Percentiles rank a stretch among this genome's conserved stretches.
These are phyloP conservation scores for Tromatobia lineatoria DNA, from an alignment of 2,888 invertebrate genomes.

Conservation along the genomic window DNA sequence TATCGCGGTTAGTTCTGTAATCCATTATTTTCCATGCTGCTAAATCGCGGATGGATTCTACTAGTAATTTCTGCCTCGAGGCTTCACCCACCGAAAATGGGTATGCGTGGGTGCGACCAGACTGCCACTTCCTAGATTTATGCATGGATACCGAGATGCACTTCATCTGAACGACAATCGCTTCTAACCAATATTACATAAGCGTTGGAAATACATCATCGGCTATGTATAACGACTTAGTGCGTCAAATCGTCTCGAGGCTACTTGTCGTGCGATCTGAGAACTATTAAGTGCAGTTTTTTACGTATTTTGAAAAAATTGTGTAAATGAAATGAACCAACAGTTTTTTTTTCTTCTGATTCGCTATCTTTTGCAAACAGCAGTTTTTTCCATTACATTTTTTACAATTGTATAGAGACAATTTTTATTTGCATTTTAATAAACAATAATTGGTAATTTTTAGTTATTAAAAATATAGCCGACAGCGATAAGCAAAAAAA, in stretches of 20 bases:
- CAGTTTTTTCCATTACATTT: too few species aligned
- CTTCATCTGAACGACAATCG: slow-evolving; percentile 37
- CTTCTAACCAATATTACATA: slow-evolving; percentile 62
- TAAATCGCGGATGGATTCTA: slow-evolving; percentile 28
- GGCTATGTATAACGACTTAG: slow-evolving; percentile 22
- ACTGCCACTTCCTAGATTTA: slow-evolving; percentile 64
- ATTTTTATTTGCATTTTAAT: not conserved
- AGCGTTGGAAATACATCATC: slow-evolving; percentile 66
- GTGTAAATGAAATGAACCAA: not conserved
- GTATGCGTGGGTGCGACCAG: slow-evolving; percentile 59
- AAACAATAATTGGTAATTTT: too few species aligned
- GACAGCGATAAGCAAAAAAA: too few species aligned
- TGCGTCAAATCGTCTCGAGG: not conserved
- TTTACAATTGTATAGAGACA: too few species aligned
- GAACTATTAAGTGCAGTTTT: not conserved
- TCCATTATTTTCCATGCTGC: slow-evolving; percentile 58
- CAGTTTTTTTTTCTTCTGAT: too few species aligned
- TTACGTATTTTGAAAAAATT: not conserved
- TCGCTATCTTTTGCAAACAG: too few species aligned
- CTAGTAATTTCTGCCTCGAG: slow-evolving; percentile 43
- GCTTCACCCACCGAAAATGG: slow-evolving; percentile 49
- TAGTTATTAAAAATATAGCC: too few species aligned
- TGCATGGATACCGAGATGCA: slow-evolving; percentile 50
- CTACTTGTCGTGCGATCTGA: not conserved
- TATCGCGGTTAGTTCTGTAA: slow-evolving; percentile 68